Percentiles rank a stretch among this genome's conserved stretches.
These are phyloP conservation scores for Candoia aspera DNA, from an alignment of 2,113 vertebrate genomes.

Conservation along the genomic window DNA sequence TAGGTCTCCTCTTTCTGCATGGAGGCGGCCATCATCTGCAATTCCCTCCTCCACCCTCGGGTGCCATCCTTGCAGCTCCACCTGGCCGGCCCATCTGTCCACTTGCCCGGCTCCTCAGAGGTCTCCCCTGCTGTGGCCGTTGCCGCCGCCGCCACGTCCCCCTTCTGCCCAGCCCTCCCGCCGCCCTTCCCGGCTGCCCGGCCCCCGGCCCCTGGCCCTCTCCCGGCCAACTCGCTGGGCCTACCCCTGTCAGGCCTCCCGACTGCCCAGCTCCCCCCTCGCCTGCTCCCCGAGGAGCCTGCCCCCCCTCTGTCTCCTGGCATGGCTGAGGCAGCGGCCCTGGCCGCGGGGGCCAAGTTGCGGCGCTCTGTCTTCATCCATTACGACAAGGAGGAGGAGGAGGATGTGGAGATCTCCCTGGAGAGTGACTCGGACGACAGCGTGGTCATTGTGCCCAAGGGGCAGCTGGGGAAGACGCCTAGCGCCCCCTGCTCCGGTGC, in stretches of 20 bases:
- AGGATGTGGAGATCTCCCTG: conserved; percentile 89
- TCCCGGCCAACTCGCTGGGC: conserved; percentile 39
- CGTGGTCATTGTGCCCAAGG: conserved; percentile 87
- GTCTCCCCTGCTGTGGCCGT: not conserved
- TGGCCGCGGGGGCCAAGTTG: conserved; percentile 62
- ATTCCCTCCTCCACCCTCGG: conserved; percentile 84
- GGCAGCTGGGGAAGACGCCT: conserved; percentile 66
- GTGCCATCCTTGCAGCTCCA: conserved; percentile 78
- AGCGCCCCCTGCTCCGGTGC: not conserved
- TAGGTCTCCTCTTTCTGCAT: conserved; percentile 87
- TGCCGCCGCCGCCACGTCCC: conserved; percentile 38
- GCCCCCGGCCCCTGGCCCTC: conserved; percentile 28
- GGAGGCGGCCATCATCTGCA: conserved; percentile 83
- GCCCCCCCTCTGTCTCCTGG: conserved; percentile 70
- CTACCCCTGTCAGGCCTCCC: conserved; percentile 17
- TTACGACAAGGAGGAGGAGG: conserved; percentile 86
- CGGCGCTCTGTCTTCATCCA: conserved; percentile 85
- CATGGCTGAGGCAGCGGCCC: conserved; percentile 71
- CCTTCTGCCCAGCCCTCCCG: conserved; percentile 65
- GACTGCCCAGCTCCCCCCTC: conserved; percentile 47
- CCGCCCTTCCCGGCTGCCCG: conserved; percentile 67
- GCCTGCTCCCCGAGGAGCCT: conserved; percentile 55
- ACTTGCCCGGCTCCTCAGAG: conserved; percentile 38
- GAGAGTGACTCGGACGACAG: conserved; percentile 90
- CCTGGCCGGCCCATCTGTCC: conserved; percentile 52